These are phyloP conservation scores for Gavialis gangeticus DNA, from an alignment of 2,113 vertebrate species.

Conservation along the genomic window DNA sequence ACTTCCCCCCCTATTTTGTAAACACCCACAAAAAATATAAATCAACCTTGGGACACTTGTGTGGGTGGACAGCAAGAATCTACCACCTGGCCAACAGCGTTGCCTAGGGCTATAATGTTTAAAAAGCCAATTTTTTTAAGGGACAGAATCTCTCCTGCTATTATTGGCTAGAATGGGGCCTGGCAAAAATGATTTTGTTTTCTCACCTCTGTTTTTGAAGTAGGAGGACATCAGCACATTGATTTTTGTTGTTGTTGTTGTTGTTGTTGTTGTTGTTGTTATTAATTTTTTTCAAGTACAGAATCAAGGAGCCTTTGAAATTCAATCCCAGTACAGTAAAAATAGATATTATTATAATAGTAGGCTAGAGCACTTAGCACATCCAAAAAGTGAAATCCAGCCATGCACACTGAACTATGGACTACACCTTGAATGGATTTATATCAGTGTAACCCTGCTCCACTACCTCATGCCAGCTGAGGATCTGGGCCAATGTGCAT, in stretches of 20 bases:
- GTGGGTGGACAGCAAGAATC: constrained; percentile 41
- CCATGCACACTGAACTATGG: neutral
- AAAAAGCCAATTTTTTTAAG: neutral
- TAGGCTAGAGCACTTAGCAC: neutral
- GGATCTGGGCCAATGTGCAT: neutral
- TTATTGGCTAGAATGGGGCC: neutral
- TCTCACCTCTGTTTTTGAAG: neutral
- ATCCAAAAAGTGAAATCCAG: neutral
- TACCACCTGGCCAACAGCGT: neutral
- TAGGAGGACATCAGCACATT: neutral
- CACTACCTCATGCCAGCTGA: accelerated
- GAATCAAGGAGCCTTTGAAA: neutral
- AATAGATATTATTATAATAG: neutral
- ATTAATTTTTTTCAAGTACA: too few species aligned
- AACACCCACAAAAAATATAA: neutral
- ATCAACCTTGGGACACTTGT: neutral
- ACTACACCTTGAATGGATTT: neutral
- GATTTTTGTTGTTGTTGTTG: neutral
- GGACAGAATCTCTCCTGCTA: neutral
- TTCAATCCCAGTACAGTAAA: neutral
- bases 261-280: too few species aligned
- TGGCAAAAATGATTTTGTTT: neutral
- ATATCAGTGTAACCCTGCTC: neutral
- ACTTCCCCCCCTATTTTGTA: neutral
- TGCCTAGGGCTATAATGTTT: neutral